Conservation (phyloP, 2,113 vertebrate species). For the Charadrius vociferus region DNA sequence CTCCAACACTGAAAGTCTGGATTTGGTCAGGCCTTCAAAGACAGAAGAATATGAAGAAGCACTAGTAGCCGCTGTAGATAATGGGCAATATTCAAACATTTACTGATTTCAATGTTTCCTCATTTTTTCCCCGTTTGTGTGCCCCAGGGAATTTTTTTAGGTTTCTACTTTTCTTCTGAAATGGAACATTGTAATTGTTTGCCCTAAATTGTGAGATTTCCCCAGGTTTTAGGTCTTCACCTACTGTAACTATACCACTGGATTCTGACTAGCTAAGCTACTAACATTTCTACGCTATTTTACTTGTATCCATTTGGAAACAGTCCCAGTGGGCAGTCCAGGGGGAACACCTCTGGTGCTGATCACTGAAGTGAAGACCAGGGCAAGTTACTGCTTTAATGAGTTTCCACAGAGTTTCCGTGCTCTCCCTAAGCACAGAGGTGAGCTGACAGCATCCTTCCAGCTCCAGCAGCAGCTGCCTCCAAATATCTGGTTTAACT, state of each 20-base stretch:
- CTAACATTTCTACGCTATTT: neutral
- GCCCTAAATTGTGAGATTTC: neutral
- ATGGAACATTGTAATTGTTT: neutral
- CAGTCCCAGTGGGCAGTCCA: neutral
- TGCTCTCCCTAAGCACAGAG: neutral
- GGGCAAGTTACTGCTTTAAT: neutral
- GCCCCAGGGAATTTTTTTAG: neutral
- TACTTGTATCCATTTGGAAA: neutral
- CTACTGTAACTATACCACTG: neutral
- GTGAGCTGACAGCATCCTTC: neutral
- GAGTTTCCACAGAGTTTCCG: neutral
- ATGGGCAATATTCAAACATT: neutral
- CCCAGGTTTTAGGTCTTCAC: neutral
- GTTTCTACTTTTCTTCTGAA: neutral
- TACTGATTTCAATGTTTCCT: neutral
- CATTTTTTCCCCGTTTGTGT: neutral
- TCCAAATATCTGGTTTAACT: neutral
- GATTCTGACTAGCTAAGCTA: no score
- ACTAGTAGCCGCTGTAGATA: neutral
- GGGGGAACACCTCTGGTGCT: neutral
- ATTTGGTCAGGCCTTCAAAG: neutral
- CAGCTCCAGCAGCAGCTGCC: neutral
- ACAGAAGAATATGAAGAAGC: neutral
- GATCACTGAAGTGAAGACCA: neutral
- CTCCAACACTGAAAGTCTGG: neutral